Evolutionary conservation across 2,113 vertebrate species (phyloP).

Genomic region (Alaudala cheleensis): DNA sequence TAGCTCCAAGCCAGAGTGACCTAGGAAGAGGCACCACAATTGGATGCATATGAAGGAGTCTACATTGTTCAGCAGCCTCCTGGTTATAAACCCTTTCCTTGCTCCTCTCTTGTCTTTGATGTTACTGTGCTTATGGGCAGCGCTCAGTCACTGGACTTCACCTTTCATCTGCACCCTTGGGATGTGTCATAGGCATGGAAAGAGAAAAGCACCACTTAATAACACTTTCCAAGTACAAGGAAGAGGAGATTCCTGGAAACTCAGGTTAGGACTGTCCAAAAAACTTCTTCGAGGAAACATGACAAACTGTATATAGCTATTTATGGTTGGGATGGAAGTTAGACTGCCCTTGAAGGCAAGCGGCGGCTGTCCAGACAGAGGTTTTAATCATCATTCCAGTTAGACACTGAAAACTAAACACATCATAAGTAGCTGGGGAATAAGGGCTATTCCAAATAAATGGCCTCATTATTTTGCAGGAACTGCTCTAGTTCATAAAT

Average conservation of each 20-base stretch:
- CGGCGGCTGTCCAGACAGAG: conserved; percentile 29
- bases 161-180: not conserved
- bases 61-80: not conserved
- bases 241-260: conserved; percentile 67
- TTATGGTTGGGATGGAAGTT: conserved; percentile 28
- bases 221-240: conserved; percentile 53
- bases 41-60: not conserved
- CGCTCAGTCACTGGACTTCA: not conserved
- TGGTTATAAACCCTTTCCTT: not conserved
- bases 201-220: conserved; percentile 49
- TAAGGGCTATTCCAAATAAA: conserved; percentile 32
- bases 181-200: conserved; percentile 10
- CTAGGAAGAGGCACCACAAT: not conserved
- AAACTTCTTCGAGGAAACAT: conserved; percentile 44
- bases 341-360: conserved; percentile 24
- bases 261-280: conserved; percentile 30
- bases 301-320: conserved; percentile 28
- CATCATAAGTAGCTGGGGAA: not conserved
- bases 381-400: conserved; percentile 42
- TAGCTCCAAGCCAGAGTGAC: not conserved
- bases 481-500: not conserved
- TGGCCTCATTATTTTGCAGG: not conserved
- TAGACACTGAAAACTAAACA: conserved; percentile 41
- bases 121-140: not conserved
- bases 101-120: not conserved